Conservation (phyloP, 2,888 invertebrate species). For the Hirtodrosophila cameraria region DNA sequence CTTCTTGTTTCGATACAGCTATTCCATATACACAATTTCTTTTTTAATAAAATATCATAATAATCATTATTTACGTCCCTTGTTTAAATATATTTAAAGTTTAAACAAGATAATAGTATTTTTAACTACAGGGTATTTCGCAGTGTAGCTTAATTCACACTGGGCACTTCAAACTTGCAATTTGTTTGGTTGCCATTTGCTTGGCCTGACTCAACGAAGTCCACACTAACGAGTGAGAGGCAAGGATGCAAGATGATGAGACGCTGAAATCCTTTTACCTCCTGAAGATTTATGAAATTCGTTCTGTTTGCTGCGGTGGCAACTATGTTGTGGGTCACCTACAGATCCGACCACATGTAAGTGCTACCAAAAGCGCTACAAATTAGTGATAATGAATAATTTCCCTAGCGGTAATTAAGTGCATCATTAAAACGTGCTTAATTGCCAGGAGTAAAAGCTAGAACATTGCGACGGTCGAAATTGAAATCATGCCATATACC, state of each 20-base stretch:
- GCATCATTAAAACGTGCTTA: conserved; percentile 71
- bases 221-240: conserved; percentile 64
- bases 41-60: too few species aligned
- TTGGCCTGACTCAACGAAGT: conserved; percentile 23
- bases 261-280: conserved; percentile 28
- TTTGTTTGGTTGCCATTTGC: conserved; percentile 4
- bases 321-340: neutral
- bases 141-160: neutral
- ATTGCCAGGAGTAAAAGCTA: conserved; percentile 43
- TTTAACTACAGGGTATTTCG: conserved; percentile 17
- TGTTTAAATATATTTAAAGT: neutral
- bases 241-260: conserved; percentile 43
- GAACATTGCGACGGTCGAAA: conserved; percentile 35
- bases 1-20: too few species aligned
- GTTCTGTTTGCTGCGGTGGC: conserved; percentile 48
- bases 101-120: neutral
- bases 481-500: conserved; percentile 29
- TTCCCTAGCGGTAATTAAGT: conserved; percentile 73
- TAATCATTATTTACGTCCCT: too few species aligned
- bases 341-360: conserved; percentile 5
- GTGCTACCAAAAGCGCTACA: conserved; percentile 54
- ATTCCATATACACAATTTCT: too few species aligned
- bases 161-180: neutral
- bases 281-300: conserved; percentile 39
- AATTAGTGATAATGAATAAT: conserved; percentile 80